Evolutionary conservation across 2,797 vertebrate species (phyloP).

Genomic region (Sebastes taczanowskii): DNA sequence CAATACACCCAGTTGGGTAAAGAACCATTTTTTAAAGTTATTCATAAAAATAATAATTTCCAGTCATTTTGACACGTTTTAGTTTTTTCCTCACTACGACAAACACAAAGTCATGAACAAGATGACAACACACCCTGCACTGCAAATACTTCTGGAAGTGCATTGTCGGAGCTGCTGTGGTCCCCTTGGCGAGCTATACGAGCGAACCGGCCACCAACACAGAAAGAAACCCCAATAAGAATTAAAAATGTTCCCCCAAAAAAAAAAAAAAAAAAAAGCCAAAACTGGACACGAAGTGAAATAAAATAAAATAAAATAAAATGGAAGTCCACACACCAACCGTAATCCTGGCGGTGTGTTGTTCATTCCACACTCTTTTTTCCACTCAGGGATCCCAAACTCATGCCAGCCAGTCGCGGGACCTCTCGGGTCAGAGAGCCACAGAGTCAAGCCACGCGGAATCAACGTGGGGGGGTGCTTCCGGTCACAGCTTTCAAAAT

Average conservation of each 20-base stretch:
- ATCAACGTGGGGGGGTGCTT: background rate
- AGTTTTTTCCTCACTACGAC: background rate
- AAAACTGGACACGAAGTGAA: constrained; percentile 33
- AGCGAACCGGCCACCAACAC: constrained; percentile 8
- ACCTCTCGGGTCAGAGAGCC: constrained; percentile 21
- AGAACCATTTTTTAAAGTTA: background rate
- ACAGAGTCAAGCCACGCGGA: constrained; percentile 3
- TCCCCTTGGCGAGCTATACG: constrained; percentile 9
- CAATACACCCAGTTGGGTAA: constrained; percentile 17
- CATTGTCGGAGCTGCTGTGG: constrained; percentile 33
- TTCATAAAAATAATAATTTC: background rate
- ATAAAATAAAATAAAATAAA: constrained; percentile 61
- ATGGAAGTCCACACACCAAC: constrained; percentile 81
- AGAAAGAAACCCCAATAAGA: constrained; percentile 22
- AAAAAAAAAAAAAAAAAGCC: background rate
- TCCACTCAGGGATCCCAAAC: constrained; percentile 63
- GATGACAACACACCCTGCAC: constrained; percentile 61
- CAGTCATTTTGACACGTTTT: background rate
- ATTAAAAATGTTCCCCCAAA: background rate
- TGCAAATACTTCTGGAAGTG: constrained; percentile 61
- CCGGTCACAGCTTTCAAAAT: constrained; percentile 38
- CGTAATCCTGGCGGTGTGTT: constrained; percentile 83
- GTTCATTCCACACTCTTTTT: constrained; percentile 77
- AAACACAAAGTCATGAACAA: background rate
- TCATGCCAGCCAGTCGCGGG: constrained; percentile 54